Evolutionary conservation across 2,888 invertebrate species (phyloP).

Genomic region (Pyrocoelia pectoralis): DNA sequence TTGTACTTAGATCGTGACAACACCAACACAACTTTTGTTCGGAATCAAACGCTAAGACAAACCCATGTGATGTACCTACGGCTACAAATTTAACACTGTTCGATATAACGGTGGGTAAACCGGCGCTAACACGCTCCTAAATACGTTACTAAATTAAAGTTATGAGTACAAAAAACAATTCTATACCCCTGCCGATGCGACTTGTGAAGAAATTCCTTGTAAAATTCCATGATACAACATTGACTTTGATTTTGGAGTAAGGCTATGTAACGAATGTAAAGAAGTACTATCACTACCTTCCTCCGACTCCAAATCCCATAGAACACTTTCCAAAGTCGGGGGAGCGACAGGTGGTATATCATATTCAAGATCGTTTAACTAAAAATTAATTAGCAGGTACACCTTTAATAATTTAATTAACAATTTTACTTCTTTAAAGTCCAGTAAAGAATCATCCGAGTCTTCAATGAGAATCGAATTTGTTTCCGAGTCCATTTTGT

Average conservation of each 20-base stretch:
- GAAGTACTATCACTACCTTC: conserved; percentile 68
- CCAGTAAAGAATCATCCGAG: conserved; percentile 56
- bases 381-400: background rate
- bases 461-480: conserved; percentile 55
- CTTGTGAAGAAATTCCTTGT: conserved; percentile 89
- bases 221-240: conserved; percentile 81
- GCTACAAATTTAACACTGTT: conserved; percentile 80
- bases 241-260: conserved; percentile 64
- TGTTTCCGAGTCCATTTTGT: conserved; percentile 54
- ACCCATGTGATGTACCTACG: conserved; percentile 95
- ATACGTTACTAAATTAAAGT: conserved; percentile 41
- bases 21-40: conserved; percentile 93
- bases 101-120: conserved; percentile 85
- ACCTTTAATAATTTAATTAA: background rate
- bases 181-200: conserved; percentile 84
- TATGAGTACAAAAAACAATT: background rate
- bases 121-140: conserved; percentile 88
- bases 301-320: conserved; percentile 76
- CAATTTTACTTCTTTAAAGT: conserved; percentile 54
- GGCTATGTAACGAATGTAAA: conserved; percentile 62
- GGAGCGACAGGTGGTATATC: conserved; percentile 78
- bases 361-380: conserved; percentile 85
- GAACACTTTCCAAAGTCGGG: conserved; percentile 82
- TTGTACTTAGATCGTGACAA: conserved; percentile 71
- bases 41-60: conserved; percentile 84